Base-by-base conservation (phyloP, 2,113 vertebrate genomes). In the Laticauda colubrina region DNA sequence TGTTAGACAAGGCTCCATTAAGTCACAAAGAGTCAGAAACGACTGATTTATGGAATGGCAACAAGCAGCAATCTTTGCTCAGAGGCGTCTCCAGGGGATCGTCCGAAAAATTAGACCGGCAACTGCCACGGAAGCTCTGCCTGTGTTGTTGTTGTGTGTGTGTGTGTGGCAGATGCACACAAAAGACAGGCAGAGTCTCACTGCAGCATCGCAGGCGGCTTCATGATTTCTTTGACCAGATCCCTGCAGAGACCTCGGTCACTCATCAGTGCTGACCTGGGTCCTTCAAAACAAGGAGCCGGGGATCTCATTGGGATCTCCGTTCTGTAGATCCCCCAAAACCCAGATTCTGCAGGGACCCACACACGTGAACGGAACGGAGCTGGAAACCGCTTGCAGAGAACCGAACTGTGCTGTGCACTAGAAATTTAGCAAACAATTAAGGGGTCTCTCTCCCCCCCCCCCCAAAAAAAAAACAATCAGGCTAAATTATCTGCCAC, bases 401-500 rank as follows among this genome's bases (percentile, higher is more conserved):
- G 59, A 92, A 29, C 4, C 10, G 89, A 90, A 85, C 26, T 88
- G 48, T 45, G 0, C 0, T 43, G 9, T n/a, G 7, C 18, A 55
- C 59, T 12, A 90, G 85, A 69, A 96, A 94, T 89, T 81, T 23
- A 92, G 92, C 43, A 95, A 95, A 93, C 23, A 89, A 92, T 93
- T 92, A 93, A 4, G 0, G 0, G 0, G 4, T 14, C 11, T 59
- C 39, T 24, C 51, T 5, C 5, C n/a, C 4, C 81, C 64, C 51
- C 5, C 29, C 29, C n/a, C n/a, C n/a, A n/a, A n/a, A 12, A 5
- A 64, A 61, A 54, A 92, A 92, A 8, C 59, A 89, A 81, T 93
- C 81, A 54, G 43, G 23, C 2, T 93, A 91, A 96, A 93, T 94
- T 90, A 8, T 91, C 91, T 94, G 93, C 89, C 88, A 29, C 88